phyloP scores from a whole-genome alignment of 2,113 vertebrate genomes.

The Megatriorchis doriae region DNA sequence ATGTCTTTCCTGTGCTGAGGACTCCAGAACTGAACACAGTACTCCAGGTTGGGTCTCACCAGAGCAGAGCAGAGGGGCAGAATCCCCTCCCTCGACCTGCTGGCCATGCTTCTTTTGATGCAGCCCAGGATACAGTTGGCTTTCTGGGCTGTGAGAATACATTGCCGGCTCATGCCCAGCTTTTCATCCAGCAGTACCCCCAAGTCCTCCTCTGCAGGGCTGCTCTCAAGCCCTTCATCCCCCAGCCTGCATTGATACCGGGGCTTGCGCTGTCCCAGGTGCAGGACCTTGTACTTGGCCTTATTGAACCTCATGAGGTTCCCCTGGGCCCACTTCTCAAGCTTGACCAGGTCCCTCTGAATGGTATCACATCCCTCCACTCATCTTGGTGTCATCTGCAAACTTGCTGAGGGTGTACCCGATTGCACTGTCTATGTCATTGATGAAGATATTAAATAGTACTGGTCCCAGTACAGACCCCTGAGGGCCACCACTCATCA shows the following conservation, averaged over 20 bases:
- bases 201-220: neutral
- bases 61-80: neutral
- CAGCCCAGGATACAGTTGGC: neutral
- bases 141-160: neutral
- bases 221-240: neutral
- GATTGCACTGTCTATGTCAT: neutral
- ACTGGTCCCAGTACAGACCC: neutral
- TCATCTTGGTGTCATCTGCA: neutral
- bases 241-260: neutral
- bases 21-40: neutral
- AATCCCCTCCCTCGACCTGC: neutral
- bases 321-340: neutral
- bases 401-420: neutral
- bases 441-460: neutral
- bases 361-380: neutral
- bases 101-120: neutral
- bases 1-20: accelerated
- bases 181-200: neutral
- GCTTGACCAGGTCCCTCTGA: neutral
- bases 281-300: neutral
- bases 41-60: neutral
- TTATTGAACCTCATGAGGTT: neutral
- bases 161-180: too few relatives aligned
- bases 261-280: neutral
- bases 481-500: neutral